Conservation (phyloP, 2,888 invertebrate species). For the Rhingia rostrata region DNA sequence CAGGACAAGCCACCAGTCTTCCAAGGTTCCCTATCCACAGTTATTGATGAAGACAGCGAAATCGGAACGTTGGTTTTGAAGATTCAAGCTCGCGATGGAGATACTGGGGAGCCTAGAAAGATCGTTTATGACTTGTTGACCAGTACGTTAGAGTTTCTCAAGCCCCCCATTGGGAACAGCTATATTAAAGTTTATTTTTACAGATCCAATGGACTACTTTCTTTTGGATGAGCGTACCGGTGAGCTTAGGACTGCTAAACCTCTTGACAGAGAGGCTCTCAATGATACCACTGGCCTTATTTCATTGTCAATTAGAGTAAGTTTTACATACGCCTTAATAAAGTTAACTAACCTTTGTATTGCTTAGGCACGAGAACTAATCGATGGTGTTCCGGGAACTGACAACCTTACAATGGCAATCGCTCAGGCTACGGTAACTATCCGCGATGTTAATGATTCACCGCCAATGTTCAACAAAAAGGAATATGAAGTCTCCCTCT, state of each 20-base stretch:
- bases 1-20: slow-evolving; percentile 95
- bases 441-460: slow-evolving; percentile 95
- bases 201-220: slow-evolving; percentile 95
- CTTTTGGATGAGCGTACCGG: slow-evolving; percentile 90
- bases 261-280: slow-evolving; percentile 92
- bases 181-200: slow-evolving; percentile 6
- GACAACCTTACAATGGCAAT: slow-evolving; percentile 88
- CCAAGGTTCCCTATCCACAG: slow-evolving; percentile 90
- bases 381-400: slow-evolving; percentile 88
- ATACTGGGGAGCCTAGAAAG: slow-evolving; percentile 91
- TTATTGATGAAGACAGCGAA: slow-evolving; percentile 91
- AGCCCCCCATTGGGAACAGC: too few species aligned
- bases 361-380: slow-evolving; percentile 89
- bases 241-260: slow-evolving; percentile 91
- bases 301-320: slow-evolving; percentile 88
- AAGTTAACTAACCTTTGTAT: neutral
- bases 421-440: slow-evolving; percentile 91
- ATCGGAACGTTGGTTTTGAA: slow-evolving; percentile 92
- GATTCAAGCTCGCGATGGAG: slow-evolving; percentile 92
- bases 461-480: slow-evolving; percentile 92
- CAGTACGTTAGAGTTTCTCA: slow-evolving; percentile 85
- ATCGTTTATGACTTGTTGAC: slow-evolving; percentile 91
- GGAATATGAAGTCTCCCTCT: slow-evolving; percentile 91
- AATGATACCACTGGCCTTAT: slow-evolving; percentile 91
- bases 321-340: slow-evolving; percentile 63